Percentiles rank a stretch among this genome's conserved stretches.
These are phyloP conservation scores for Steatocranus sp. DNA, from an alignment of 2,797 vertebrate species.

Conservation along the genomic window DNA sequence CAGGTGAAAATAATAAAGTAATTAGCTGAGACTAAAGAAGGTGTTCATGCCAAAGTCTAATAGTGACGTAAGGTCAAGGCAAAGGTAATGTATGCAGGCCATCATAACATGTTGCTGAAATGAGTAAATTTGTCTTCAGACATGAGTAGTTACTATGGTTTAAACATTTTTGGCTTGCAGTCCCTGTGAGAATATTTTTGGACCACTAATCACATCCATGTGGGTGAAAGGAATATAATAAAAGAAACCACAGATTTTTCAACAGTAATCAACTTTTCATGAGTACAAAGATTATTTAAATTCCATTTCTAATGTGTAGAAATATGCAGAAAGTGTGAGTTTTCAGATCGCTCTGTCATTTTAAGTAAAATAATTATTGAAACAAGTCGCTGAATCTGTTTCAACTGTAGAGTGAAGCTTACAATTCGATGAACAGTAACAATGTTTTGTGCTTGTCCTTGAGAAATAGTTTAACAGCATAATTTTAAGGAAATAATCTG, in stretches of 20 bases:
- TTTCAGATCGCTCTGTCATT: not conserved
- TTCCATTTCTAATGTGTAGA: not conserved
- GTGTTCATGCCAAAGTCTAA: not conserved
- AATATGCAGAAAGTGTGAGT: not conserved
- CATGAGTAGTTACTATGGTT: not conserved
- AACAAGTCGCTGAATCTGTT: not conserved
- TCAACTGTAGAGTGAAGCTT: not conserved
- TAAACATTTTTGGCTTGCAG: not conserved
- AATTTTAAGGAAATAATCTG: not conserved
- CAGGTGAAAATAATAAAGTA: not conserved
- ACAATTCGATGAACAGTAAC: not conserved
- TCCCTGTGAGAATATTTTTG: not conserved
- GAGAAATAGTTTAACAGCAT: not conserved
- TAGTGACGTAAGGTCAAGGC: not conserved
- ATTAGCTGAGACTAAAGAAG: not conserved
- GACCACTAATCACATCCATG: not conserved
- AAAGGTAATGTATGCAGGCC: not conserved
- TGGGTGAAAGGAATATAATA: not conserved
- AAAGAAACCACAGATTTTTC: not conserved
- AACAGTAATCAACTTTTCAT: not conserved
- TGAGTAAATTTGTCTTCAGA: not conserved
- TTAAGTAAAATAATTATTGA: not conserved
- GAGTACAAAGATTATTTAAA: not conserved
- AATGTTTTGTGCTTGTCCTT: not conserved
- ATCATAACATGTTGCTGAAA: not conserved